Percentiles rank a stretch among this genome's conserved stretches.
Evolutionary conservation across 2,888 invertebrate genomes (phyloP).

Genomic region (Argyresthia albistria): DNA sequence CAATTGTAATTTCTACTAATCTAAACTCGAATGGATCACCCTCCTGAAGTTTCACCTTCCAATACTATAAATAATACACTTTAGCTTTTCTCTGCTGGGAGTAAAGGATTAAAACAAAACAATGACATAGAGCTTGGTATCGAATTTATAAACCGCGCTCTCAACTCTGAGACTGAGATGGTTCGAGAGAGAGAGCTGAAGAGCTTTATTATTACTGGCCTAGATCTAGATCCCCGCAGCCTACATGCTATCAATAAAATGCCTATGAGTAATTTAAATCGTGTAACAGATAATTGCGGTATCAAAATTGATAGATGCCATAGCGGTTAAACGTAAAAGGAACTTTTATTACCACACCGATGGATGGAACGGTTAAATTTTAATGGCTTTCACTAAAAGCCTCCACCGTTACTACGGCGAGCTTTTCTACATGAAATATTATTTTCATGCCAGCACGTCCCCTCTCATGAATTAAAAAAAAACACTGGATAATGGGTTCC

Average conservation of each 20-base stretch:
- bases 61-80: too few relatives aligned
- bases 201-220: too few relatives aligned
- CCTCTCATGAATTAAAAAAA: not conserved
- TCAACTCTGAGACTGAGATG: too few relatives aligned
- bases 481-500: not conserved
- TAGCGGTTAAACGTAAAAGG: not conserved
- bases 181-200: too few relatives aligned
- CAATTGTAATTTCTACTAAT: not conserved
- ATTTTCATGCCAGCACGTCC: not conserved
- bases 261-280: not conserved
- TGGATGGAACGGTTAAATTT: conserved; percentile 15
- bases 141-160: too few relatives aligned
- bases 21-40: not conserved
- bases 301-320: not conserved
- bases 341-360: conserved; percentile 2
- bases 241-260: too few relatives aligned
- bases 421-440: not conserved
- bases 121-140: too few relatives aligned
- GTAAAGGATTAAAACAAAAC: too few relatives aligned
- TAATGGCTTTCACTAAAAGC: conserved; percentile 22
- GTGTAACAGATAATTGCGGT: not conserved
- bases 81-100: too few relatives aligned
- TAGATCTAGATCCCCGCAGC: too few relatives aligned
- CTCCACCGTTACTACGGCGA: conserved; percentile 1
- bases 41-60: too few relatives aligned